Base-by-base conservation (phyloP, 1,140 invertebrate species). In the Eumaeus atala region DNA sequence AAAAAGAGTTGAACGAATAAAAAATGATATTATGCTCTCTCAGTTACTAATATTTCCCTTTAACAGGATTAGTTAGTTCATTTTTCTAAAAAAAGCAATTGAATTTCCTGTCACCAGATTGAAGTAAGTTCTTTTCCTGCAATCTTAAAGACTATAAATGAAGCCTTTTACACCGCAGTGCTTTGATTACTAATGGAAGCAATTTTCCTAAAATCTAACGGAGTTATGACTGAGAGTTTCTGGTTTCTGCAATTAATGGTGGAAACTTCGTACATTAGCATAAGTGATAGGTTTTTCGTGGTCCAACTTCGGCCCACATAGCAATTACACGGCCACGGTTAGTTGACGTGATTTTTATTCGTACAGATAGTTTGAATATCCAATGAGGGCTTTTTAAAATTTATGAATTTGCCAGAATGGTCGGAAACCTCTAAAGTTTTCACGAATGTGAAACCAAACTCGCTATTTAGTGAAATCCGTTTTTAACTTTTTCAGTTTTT, bases 301-400 rank as follows among this genome's bases (percentile, higher is more conserved):
- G 6, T 12, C 3, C 12, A 40, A 40, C n/a, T 40, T 14, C 11
- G n/a, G 21, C 21, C 21, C 21, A 28, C 21, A 28, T 6, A 6
- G 21, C 21, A 6, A 28, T 28, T 28, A 28, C 21, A 28, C 21
- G 21, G 21, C 21, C 21, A 28, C 21, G 6, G 21, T 28, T 28
- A 28, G 21, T 28, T 28, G 21, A 28, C 21, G 21, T 28, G 21
- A 14, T 17, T 12, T 44, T 44, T 44, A 44, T 44, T 44, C 40
- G 40, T 14, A 8, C 40, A 17, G 12, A 14, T 16, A 12, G 10
- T 44, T 49, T 56, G 48, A 52, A 54, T 50, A 51, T 48, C 49
- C 59, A 61, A 40, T 61, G 56, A 61, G 54, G 34, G 54, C 38
- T 28, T 60, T 56, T 56, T 52, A 60, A 60, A 60, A 60, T n/a